phyloP scores from a whole-genome alignment of 2,888 invertebrate species.

The Poecilus cupreus region DNA sequence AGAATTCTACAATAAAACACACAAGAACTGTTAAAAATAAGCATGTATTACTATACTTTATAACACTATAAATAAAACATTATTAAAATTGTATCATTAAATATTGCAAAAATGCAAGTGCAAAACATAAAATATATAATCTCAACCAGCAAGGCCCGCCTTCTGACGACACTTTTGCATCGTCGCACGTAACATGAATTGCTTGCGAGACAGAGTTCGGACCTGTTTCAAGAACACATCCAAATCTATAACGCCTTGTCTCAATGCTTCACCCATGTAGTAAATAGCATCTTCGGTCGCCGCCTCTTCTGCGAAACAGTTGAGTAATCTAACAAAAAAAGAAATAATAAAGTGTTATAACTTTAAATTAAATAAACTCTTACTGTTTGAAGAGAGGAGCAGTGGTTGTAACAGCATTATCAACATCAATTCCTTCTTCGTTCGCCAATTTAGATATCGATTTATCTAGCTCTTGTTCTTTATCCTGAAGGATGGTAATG shows the following conservation, averaged over 20 bases:
- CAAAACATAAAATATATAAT: conserved; percentile 34
- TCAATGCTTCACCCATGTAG: conserved; percentile 95
- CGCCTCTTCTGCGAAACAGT: conserved; percentile 97
- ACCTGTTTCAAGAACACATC: conserved; percentile 98
- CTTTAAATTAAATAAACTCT: conserved; percentile 66
- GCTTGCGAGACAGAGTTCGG: conserved; percentile 93
- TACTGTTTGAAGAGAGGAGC: conserved; percentile 97
- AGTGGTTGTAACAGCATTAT: conserved; percentile 97
- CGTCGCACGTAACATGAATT: conserved; percentile 95
- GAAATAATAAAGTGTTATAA: too few relatives aligned
- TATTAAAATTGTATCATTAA: conserved; percentile 39
- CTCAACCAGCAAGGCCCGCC: conserved; percentile 87
- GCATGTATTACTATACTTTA: conserved; percentile 48
- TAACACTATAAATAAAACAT: conserved; percentile 55
- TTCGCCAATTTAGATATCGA: conserved; percentile 85
- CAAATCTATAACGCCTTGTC: conserved; percentile 94
- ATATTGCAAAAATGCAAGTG: conserved; percentile 38
- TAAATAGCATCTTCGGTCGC: conserved; percentile 99
- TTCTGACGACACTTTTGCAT: conserved; percentile 98
- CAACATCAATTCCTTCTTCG: conserved; percentile 91
- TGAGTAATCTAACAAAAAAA: conserved; percentile 81
- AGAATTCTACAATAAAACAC: neutral
- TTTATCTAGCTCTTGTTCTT: conserved; percentile 89
- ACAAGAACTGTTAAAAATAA: conserved; percentile 48
- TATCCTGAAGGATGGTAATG: conserved; percentile 87